Evolutionary conservation across 2,113 vertebrate genomes (phyloP).

Genomic region (Rana temporaria): DNA sequence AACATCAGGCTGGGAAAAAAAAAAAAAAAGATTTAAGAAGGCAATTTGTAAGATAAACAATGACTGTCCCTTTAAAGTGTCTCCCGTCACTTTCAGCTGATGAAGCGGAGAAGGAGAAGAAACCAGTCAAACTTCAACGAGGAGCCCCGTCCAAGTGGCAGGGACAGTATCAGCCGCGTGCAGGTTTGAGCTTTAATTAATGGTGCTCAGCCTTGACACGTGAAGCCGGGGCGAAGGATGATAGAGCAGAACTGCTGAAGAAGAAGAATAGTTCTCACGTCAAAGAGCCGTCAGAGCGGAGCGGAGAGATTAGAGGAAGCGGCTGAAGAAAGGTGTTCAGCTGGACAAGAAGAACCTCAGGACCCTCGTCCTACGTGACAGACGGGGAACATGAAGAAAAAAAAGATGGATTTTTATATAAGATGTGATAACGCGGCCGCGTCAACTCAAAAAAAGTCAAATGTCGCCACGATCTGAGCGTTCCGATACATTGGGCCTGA

Average conservation of each 20-base stretch:
- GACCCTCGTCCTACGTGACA: conserved; percentile 38
- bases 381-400: background rate
- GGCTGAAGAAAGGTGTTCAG: background rate
- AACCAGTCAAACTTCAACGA: background rate
- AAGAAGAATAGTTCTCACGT: background rate
- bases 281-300: background rate
- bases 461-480: background rate
- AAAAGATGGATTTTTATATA: background rate
- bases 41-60: conserved; percentile 28
- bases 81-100: background rate
- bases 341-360: background rate
- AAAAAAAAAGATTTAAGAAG: background rate
- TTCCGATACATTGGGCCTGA: too few species aligned
- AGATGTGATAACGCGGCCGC: background rate
- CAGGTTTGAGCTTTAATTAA: conserved; percentile 45
- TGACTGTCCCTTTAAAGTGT: background rate
- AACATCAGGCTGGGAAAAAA: background rate
- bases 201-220: conserved; percentile 8
- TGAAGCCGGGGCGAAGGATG: background rate
- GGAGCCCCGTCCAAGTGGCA: background rate
- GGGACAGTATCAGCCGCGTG: conserved; percentile 1
- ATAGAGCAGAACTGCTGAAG: background rate
- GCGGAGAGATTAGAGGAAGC: conserved; percentile 28
- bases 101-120: background rate
- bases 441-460: background rate